Evolutionary conservation across 2,797 vertebrate species (phyloP).

Genomic region (Eurystomus glaucurus): DNA sequence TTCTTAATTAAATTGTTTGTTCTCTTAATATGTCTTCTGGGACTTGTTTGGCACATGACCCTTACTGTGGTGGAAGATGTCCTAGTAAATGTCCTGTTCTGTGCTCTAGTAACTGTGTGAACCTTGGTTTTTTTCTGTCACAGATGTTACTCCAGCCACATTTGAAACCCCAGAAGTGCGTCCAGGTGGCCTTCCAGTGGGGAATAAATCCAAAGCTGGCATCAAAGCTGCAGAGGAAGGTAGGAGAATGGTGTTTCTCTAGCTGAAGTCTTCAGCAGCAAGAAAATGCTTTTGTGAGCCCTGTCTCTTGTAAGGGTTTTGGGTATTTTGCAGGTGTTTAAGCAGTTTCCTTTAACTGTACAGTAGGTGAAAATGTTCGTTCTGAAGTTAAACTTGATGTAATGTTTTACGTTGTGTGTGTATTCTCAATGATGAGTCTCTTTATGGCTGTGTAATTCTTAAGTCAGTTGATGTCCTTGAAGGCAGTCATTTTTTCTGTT

Average conservation of each 20-base stretch:
- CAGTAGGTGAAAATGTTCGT: neutral
- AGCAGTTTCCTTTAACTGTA: neutral
- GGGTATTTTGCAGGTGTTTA: neutral
- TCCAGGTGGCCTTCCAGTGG: conserved; percentile 80
- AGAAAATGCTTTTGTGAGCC: neutral
- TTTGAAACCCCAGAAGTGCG: conserved; percentile 95
- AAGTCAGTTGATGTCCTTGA: neutral
- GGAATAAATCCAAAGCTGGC: conserved; percentile 71
- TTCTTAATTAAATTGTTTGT: neutral
- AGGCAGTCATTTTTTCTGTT: neutral
- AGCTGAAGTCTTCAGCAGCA: neutral
- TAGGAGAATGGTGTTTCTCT: conserved; percentile 53
- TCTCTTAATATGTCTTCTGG: neutral
- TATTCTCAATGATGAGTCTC: neutral
- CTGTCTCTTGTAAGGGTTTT: neutral
- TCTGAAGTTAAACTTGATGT: neutral
- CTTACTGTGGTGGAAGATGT: neutral
- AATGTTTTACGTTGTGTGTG: neutral
- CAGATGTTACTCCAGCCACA: conserved; percentile 94
- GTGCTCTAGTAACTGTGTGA: neutral
- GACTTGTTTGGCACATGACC: neutral
- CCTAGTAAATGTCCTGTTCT: neutral
- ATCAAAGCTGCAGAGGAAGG: conserved; percentile 84
- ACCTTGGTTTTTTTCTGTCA: neutral
- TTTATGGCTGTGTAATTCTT: neutral